These are phyloP conservation scores for Tylochromis polylepis DNA, from an alignment of 2,113 vertebrate genomes.

Conservation along the genomic window DNA sequence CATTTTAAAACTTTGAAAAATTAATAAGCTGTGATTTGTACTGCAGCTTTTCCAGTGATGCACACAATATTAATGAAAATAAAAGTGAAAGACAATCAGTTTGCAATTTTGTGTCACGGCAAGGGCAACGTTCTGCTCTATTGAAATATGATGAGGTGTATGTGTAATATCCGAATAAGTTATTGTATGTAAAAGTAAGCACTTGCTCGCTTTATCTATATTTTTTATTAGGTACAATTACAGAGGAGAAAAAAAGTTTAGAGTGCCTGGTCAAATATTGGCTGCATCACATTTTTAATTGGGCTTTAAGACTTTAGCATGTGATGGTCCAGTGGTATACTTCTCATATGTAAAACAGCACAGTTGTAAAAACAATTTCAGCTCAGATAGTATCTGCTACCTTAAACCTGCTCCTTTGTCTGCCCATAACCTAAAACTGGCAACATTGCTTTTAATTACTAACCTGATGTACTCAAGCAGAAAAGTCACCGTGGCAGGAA, in stretches of 20 bases:
- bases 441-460: neutral
- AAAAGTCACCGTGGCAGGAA: neutral
- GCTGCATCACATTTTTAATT: neutral
- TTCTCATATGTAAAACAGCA: neutral
- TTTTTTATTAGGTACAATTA: neutral
- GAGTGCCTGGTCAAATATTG: neutral
- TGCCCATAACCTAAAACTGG: neutral
- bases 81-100: neutral
- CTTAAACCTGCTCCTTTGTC: neutral
- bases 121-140: neutral
- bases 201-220: neutral
- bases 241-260: neutral
- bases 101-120: neutral
- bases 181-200: neutral
- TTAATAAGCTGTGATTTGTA: conserved; percentile 2
- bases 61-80: neutral
- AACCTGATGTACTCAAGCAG: neutral
- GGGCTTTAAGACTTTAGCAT: neutral
- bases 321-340: neutral
- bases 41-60: neutral
- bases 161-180: neutral
- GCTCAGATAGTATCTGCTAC: neutral
- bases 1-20: conserved; percentile 2
- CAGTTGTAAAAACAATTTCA: neutral
- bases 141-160: neutral